These are phyloP conservation scores for Holothuria glaberrima DNA, from an alignment of 35 echinoderm and acorn worm genomes.

Conservation along the genomic window DNA sequence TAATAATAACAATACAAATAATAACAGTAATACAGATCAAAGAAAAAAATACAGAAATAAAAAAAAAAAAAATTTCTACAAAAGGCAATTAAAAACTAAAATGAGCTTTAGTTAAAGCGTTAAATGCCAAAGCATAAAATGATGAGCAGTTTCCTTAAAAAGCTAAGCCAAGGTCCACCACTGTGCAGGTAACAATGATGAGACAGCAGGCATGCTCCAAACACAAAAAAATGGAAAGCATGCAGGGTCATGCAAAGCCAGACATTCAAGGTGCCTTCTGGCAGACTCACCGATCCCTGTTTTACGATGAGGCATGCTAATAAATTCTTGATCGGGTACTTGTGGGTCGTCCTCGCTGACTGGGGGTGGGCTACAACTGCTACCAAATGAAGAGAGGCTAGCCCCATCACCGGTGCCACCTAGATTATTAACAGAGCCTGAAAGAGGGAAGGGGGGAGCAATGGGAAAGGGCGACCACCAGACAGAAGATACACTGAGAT, in stretches of 20 bases:
- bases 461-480: no score
- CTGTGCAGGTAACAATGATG: neutral
- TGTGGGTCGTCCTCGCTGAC: constrained; percentile 71
- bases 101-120: no score
- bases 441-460: constrained; percentile 13
- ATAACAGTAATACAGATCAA: no score
- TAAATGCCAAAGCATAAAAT: no score
- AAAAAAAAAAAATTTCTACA: no score
- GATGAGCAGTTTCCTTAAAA: no score
- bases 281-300: constrained; percentile 73
- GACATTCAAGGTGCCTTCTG: neutral
- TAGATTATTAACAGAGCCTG: constrained; percentile 56
- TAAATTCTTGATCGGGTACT: constrained; percentile 46
- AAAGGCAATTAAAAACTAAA: no score
- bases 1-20: no score
- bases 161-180: neutral
- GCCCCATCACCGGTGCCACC: constrained; percentile 83
- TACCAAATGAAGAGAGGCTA: constrained; percentile 88
- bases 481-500: no score
- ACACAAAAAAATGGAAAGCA: neutral
- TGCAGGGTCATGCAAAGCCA: no score
- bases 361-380: constrained; percentile 94
- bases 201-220: no score
- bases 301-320: constrained; percentile 65
- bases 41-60: no score